These are phyloP conservation scores for Peromyscus californicus DNA, from an alignment of 2,113 vertebrate species.

Conservation along the genomic window DNA sequence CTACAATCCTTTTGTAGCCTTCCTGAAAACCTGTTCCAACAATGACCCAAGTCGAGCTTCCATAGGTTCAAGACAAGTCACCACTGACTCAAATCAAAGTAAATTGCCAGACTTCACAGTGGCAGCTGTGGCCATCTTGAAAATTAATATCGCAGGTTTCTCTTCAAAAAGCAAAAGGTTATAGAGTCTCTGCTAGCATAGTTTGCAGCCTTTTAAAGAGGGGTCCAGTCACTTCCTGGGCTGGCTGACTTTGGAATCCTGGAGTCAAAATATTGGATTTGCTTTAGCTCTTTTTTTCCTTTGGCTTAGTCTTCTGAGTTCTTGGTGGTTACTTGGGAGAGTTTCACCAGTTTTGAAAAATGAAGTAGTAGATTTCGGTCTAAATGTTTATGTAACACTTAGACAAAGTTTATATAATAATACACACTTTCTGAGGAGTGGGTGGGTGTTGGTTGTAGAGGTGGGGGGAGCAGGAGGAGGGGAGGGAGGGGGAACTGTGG, in stretches of 20 bases:
- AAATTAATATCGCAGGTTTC: not conserved
- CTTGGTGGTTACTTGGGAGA: not conserved
- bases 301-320: not conserved
- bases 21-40: not conserved
- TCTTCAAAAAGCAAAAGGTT: not conserved
- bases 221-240: not conserved
- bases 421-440: too few relatives aligned
- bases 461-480: too few relatives aligned
- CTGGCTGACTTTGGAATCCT: not conserved
- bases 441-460: too few relatives aligned
- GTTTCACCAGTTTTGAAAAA: too few relatives aligned
- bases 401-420: not conserved
- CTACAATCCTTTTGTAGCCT: not conserved
- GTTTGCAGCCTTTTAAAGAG: not conserved
- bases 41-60: not conserved
- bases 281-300: not conserved
- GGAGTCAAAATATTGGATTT: not conserved
- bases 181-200: not conserved
- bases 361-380: too few relatives aligned
- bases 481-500: too few relatives aligned
- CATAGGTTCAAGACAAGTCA: not conserved
- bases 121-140: not conserved
- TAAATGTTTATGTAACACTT: not conserved
- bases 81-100: not conserved
- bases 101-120: not conserved